phyloP scores from a whole-genome alignment of 2,888 invertebrate species.

The Nomada lathburiana region DNA sequence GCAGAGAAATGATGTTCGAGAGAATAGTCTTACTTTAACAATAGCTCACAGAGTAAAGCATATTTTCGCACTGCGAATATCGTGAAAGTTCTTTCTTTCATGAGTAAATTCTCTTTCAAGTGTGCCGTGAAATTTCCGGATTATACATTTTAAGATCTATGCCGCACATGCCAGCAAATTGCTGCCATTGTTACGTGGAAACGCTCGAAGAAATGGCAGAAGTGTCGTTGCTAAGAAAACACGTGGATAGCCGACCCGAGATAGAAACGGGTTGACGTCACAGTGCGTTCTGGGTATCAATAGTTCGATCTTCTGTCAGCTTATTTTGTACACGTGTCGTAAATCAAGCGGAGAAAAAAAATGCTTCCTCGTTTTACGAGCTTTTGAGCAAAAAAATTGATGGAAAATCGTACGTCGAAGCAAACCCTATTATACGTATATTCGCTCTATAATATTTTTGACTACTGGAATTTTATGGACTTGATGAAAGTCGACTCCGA shows the following conservation, averaged over 20 bases:
- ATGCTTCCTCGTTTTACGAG: background rate
- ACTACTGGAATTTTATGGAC: no score
- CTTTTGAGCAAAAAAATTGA: background rate
- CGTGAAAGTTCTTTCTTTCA: no score
- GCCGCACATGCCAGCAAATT: background rate
- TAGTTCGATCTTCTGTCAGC: slow-evolving; percentile 21
- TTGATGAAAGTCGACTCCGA: no score
- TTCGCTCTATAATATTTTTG: background rate
- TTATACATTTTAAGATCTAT: background rate
- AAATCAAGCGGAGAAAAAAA: background rate
- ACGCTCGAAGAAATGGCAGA: background rate
- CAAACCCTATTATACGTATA: background rate
- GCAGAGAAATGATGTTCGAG: no score
- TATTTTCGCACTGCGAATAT: no score
- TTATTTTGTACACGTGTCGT: slow-evolving; percentile 11
- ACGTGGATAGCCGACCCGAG: slow-evolving; percentile 5
- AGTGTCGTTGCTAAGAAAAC: slow-evolving; percentile 6
- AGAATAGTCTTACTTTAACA: no score
- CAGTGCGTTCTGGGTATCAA: slow-evolving; percentile 1
- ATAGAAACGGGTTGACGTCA: slow-evolving; percentile 26
- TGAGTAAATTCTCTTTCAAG: background rate
- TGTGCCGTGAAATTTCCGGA: background rate
- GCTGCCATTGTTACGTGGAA: background rate
- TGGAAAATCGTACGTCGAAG: background rate
- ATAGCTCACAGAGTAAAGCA: no score